Evolutionary conservation across 1,140 invertebrate species (phyloP), one percentile per base, ranked within the genome.

Genomic region (Zaprionus vittiger): DNA sequence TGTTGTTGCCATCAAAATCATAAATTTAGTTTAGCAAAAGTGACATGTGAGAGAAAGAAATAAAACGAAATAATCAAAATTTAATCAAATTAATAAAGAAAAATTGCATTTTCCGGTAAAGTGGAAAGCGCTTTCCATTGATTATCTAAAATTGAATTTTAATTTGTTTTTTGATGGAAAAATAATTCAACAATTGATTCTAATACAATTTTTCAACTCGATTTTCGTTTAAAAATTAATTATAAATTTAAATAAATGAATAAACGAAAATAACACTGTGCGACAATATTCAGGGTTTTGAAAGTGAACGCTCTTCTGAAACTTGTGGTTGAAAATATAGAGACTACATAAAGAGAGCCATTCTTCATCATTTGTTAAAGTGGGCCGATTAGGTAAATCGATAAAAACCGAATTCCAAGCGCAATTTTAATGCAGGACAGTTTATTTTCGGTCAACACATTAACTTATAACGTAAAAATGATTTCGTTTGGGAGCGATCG

Each of bases 1-100:
- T 34, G 59, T 54, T 62, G 55, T 55, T 49, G 63, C 20, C 26
- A 73, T 57, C 37, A 69, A 72, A 73, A 73, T 72, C 44, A 73
- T 62, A 64, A 38, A n/a, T 56, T 59, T 12, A 12, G 28, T 61
- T 5, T 17, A 75, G 49, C 67, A 71, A 71, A 49, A 31, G 54
- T 76, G 68, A 66, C 73, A 77, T 77, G 74, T 65, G 17, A 78
- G 65, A 69, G 63, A 78, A 71, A 60, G 52, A 9, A 47, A 67
- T 44, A 17, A 31, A 47, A 79, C 47, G 20, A 64, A 60, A 71
- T 41, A 41, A 63, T 38, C 14, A 47, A 41, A 73, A 37, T 37
- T 22, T 47, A 28, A 37, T 26, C 5, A 37, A 59, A 62, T 34
- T 26, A n/a, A 57, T 22, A n/a, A 28, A 56, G 4, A 4, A 31